Base-by-base conservation (phyloP, 2,888 invertebrate species). In the Crossocerus cetratus region DNA sequence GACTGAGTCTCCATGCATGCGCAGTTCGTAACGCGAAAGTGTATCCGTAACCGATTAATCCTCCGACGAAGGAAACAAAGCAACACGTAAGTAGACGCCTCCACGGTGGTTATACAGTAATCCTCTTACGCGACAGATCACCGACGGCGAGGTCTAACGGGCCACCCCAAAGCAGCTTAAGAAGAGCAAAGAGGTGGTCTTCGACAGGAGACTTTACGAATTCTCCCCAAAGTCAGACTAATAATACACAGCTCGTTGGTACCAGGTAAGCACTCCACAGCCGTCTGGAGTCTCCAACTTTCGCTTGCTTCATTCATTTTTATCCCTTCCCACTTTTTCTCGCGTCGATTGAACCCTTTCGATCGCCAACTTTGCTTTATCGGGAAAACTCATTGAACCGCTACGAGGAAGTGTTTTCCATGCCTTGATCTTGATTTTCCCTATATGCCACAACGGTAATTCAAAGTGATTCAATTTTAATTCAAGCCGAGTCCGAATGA, bases 121-220 rank as follows among this genome's bases (percentile, higher is more conserved):
- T 75, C 69, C 65, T 69, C 58, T 75, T 75, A 65, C 74, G 70
- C 67, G 67, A 65, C 69, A 82, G 93, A 88, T 93, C 93, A 59
- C 92, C 93, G 74, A 93, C 93, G 70, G 92, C 93, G 84, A 93
- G 93, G 89, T 92, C 93, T 84, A 93, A 93, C 82, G 92, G 92
- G 42, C 90, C 91, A 57, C 91, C 91, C 8, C 88, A 88, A 70
- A 90, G 91, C 87, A 92, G 91, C 87, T 92, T 94, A 77, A 92
- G 93, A 79, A 88, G 91, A 71, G 91, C 92, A 69, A 96, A 96
- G 91, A 91, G 96, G 68, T 96, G 96, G 96, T 96, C 93, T 87
- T 96, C 96, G 20, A 96, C 96, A 0, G 95, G 96, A 3, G 96
- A 96, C 91, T 96, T 96, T 91, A 94, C 94, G 86, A 91, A 93